Percentiles rank a stretch among this genome's conserved stretches.
phyloP scores from a whole-genome alignment of 2,113 vertebrate species.

The Phalacrocorax brasilianus region DNA sequence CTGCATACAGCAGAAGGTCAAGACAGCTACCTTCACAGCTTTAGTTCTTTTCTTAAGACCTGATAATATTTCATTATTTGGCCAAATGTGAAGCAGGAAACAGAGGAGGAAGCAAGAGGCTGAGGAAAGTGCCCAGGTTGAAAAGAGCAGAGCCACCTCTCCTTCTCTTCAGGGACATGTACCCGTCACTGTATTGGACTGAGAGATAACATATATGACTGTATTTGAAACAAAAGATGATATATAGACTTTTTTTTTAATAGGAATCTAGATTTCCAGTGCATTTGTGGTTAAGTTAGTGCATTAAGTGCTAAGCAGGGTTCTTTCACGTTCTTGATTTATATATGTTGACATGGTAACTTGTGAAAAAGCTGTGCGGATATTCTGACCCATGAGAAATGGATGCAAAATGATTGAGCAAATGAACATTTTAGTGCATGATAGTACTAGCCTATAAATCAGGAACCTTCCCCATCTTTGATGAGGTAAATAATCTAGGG shows the following conservation, averaged over 20 bases:
- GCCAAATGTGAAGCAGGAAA: not conserved
- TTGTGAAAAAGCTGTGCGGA: not conserved
- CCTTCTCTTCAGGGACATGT: not conserved
- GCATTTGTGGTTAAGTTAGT: not conserved
- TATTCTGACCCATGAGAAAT: not conserved
- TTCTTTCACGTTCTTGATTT: not conserved
- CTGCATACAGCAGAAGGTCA: not conserved
- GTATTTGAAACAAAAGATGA: not conserved
- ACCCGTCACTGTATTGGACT: not conserved
- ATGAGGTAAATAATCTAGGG: not conserved
- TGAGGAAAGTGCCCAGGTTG: not conserved
- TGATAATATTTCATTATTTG: not conserved
- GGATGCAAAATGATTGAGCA: not conserved
- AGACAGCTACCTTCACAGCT: not conserved
- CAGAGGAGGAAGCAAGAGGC: not conserved
- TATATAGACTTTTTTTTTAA: not conserved
- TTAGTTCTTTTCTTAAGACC: not conserved
- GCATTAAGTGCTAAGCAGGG: accelerated
- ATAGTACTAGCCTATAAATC: not conserved
- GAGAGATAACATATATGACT: not conserved
- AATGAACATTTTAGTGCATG: not conserved
- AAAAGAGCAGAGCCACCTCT: not conserved
- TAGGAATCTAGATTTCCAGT: not conserved
- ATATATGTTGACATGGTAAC: not conserved
- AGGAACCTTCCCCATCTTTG: not conserved